Conservation (phyloP, 2,888 invertebrate species). For the Diarsia mendica region DNA sequence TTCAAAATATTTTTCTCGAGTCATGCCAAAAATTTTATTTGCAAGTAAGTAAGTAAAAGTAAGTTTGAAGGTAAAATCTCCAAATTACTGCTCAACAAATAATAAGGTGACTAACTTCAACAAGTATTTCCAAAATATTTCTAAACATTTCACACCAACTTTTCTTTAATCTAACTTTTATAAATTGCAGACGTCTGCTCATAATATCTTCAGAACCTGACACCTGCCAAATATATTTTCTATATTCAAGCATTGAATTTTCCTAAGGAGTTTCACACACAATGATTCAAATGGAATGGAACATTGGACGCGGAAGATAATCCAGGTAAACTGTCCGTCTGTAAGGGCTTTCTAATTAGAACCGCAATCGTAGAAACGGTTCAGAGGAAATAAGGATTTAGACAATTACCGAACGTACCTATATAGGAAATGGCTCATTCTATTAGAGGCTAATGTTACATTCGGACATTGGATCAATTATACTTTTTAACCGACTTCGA, state of each 20-base stretch:
- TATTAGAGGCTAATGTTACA: slow-evolving; percentile 28
- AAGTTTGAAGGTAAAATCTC: too few species aligned
- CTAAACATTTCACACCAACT: neutral
- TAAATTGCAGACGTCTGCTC: neutral
- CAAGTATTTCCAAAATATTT: neutral
- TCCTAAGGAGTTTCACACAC: slow-evolving; percentile 26
- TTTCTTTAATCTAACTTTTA: neutral
- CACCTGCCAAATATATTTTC: slow-evolving; percentile 14
- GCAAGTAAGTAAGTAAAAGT: too few species aligned
- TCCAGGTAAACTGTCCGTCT: slow-evolving; percentile 65
- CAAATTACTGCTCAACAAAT: neutral
- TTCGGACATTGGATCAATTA: neutral
- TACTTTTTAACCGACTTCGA: too few species aligned
- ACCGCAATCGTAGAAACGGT: slow-evolving; percentile 45
- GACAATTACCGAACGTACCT: slow-evolving; percentile 41
- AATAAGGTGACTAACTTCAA: too few species aligned
- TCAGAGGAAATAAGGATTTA: slow-evolving; percentile 56
- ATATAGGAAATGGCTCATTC: slow-evolving; percentile 34
- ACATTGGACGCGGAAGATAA: slow-evolving; percentile 53
- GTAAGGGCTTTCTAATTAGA: slow-evolving; percentile 60
- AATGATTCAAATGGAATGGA: slow-evolving; percentile 44
- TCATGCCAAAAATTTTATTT: too few species aligned
- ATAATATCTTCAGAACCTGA: neutral
- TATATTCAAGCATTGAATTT: neutral
- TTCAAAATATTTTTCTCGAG: too few species aligned